Evolutionary conservation across 1,140 invertebrate genomes (phyloP), one percentile per base, ranked within the genome.

Genomic region (Caerostris darwini): DNA sequence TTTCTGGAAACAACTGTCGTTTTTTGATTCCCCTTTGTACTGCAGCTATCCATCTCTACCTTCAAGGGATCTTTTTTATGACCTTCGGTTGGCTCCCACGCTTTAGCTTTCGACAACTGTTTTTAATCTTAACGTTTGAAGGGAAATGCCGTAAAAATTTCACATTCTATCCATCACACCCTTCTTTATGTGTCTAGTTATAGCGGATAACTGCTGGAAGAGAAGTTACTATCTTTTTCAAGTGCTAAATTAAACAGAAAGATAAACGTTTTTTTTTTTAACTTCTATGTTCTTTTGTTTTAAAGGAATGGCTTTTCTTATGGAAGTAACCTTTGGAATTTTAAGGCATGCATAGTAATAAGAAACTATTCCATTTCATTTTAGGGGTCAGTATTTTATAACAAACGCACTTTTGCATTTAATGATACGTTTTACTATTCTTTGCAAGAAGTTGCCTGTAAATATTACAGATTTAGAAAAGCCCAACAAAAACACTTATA

Each of bases 91-190:
- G 69, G 7, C 17, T 77, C n/a, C 56, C 81, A 10, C 58, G 58
- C 58, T 87, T 61, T 61, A 53, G 56, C 69, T 91, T 91, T 83
- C 17, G n/a, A 91, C 71, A 82, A 91, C 71, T 91, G 77, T 91
- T 91, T 91, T 91, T 91, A 91, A 91, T 91, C 90, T 91, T 91
- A 82, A 91, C 71, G 77, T 91, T 58, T 4, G 90, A 50, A 64
- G 34, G 50, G 81, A 91, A 81, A 90, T 58, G 56, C 67, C 69
- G 69, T 81, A 77, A 90, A 81, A 77, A 90, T 90, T 90, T 90
- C 53, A 57, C 77, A 54, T 83, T 91, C 90, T 81, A 91, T 91
- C 67, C 57, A 82, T 91, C 90, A 91, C 77, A 53, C 53, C 34
- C 7, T 19, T 54, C 59, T 57, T 64, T 71, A 54, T 56, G 7